Conservation (phyloP, 2,797 vertebrate species). For the Linurgus olivaceus region DNA sequence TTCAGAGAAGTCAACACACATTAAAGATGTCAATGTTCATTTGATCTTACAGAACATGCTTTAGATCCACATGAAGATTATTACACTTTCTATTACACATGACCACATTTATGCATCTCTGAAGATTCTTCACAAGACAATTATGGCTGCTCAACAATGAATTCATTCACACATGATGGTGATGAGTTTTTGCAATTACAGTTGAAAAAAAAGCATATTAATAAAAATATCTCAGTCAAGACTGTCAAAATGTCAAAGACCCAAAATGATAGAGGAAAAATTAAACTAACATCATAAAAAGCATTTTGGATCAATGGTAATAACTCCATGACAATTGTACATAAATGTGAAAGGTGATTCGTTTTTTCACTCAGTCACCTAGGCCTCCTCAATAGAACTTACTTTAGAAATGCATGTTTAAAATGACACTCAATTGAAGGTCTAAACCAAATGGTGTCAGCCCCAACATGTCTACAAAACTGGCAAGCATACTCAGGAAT, state of each 20-base stretch:
- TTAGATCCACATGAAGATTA: background rate
- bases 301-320: conserved; percentile 33
- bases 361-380: conserved; percentile 70
- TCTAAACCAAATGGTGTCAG: background rate
- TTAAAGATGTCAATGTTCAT: background rate
- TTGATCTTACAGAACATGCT: background rate
- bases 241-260: conserved; percentile 5
- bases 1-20: conserved; percentile 3
- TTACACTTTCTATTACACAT: background rate
- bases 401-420: conserved; percentile 9
- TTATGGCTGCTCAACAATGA: background rate
- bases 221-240: background rate
- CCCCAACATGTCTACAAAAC: conserved; percentile 20
- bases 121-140: conserved; percentile 1
- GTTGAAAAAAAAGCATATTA: background rate
- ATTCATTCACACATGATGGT: background rate
- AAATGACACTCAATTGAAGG: conserved; percentile 3
- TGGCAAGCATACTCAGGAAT: background rate
- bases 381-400: conserved; percentile 51
- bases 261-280: conserved; percentile 39
- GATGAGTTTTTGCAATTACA: conserved; percentile 1
- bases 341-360: conserved; percentile 32
- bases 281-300: background rate
- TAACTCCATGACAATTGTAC: conserved; percentile 14
- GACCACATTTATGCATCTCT: conserved; percentile 15